Base-by-base conservation (phyloP, 2,888 invertebrate genomes). In the Lottia gigantea region DNA sequence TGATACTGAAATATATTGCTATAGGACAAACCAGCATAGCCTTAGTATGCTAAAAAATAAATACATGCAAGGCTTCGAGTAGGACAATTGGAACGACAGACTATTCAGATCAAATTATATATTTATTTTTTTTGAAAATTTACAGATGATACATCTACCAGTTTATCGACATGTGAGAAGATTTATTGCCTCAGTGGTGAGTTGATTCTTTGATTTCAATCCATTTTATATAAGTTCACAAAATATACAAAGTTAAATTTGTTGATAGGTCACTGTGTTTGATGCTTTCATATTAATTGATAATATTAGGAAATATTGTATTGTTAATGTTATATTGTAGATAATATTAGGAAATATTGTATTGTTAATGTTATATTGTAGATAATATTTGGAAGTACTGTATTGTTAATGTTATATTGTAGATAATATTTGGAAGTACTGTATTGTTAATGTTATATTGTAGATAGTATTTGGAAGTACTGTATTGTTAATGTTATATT, bases 91-190 rank as follows among this genome's bases (percentile, higher is more conserved):
- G n/a, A n/a, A n/a, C n/a, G n/a, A n/a, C n/a, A n/a, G n/a, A n/a
- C n/a, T n/a, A n/a, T n/a, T n/a, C n/a, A n/a, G n/a, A n/a, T n/a
- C n/a, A n/a, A n/a, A n/a, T n/a, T n/a, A n/a, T n/a, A n/a, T n/a
- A n/a, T n/a, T n/a, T n/a, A 31, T 31, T 31, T 31, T 6, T 6
- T 6, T 40, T 40, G 40, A 40, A 23, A 19, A 40, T 19, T 79
- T 77, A 19, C 78, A 96, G 92, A 98, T 99, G 98, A 98, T 99
- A 78, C 98, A 98, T 87, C 91, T 97, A 46, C 95, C 98, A 1
- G 95, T 98, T 55, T 90, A 96, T 84, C 92, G 94, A 62, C 98
- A 99, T 87, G 92, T 96, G 23, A 92, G 97, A 15, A 92, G 98
- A 47, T 92, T 98, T 64, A 92, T 98, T 23, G 95, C 96, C 0